These are phyloP conservation scores for Nyctibius bracteatus DNA, from an alignment of 2,113 vertebrate genomes.

Conservation along the genomic window DNA sequence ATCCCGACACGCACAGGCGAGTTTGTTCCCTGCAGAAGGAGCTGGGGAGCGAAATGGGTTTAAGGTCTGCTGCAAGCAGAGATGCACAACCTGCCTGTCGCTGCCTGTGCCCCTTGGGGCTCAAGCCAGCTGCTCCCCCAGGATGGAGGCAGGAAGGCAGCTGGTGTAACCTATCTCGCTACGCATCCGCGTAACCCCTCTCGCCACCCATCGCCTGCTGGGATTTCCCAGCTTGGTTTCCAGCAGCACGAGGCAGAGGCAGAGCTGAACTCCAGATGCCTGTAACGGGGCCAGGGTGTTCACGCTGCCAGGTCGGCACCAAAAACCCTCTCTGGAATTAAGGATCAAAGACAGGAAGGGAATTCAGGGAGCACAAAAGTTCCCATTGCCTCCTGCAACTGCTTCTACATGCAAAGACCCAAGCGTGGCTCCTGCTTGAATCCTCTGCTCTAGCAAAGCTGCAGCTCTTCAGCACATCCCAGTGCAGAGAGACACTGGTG, in stretches of 20 bases:
- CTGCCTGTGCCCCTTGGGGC: fast-evolving
- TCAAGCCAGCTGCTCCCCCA: neutral
- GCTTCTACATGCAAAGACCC: neutral
- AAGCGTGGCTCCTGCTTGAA: neutral
- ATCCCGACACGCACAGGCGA: fast-evolving
- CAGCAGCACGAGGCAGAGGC: neutral
- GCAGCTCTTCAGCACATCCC: neutral
- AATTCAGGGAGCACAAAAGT: neutral
- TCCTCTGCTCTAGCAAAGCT: neutral
- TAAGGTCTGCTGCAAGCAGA: neutral
- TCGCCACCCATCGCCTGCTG: neutral
- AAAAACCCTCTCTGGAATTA: neutral
- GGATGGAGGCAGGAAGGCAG: neutral
- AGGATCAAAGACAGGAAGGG: neutral
- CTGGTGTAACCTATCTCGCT: fast-evolving
- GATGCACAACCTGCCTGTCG: neutral
- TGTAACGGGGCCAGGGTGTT: neutral
- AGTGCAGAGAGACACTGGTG: neutral
- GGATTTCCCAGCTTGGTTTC: neutral
- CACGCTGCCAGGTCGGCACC: neutral
- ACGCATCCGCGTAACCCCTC: too few species aligned
- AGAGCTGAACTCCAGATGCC: neutral
- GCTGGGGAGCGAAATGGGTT: neutral
- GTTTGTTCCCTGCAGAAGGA: neutral
- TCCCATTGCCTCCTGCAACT: neutral